Conservation (phyloP, 2,888 invertebrate genomes). For the Polydrusus cervinus region DNA sequence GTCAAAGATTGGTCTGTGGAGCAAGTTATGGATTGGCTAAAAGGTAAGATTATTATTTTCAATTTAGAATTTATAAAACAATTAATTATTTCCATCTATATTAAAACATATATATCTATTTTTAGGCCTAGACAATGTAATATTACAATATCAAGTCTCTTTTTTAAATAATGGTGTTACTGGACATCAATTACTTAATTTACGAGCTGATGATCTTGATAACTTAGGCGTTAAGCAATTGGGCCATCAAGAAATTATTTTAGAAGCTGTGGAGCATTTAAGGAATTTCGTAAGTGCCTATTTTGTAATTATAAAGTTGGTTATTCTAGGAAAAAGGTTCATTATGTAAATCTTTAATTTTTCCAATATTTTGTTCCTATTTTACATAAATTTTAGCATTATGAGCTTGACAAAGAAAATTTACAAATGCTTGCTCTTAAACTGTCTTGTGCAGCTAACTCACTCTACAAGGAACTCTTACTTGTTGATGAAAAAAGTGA, state of each 20-base stretch:
- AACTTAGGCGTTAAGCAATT: conserved; percentile 89
- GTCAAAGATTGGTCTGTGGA: conserved; percentile 93
- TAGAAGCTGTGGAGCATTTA: conserved; percentile 93
- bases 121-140: conserved; percentile 84
- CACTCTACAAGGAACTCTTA: conserved; percentile 81
- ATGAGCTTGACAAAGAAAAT: conserved; percentile 93
- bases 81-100: neutral
- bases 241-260: conserved; percentile 94
- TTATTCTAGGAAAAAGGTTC: no score
- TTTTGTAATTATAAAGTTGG: neutral
- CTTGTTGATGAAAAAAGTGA: conserved; percentile 72
- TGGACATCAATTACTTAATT: conserved; percentile 87
- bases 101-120: neutral
- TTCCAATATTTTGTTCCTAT: neutral
- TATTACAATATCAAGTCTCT: conserved; percentile 85
- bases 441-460: conserved; percentile 87
- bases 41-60: conserved; percentile 76
- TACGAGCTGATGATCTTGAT: conserved; percentile 91
- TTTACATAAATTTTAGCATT: conserved; percentile 79
- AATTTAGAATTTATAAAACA: conserved; percentile 4
- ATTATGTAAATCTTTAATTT: no score
- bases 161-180: conserved; percentile 88
- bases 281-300: conserved; percentile 84
- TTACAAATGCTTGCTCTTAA: conserved; percentile 90
- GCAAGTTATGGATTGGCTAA: conserved; percentile 92